These are phyloP conservation scores for Amazona vittata DNA, from an alignment of 2,113 vertebrate genomes.

Conservation along the genomic window DNA sequence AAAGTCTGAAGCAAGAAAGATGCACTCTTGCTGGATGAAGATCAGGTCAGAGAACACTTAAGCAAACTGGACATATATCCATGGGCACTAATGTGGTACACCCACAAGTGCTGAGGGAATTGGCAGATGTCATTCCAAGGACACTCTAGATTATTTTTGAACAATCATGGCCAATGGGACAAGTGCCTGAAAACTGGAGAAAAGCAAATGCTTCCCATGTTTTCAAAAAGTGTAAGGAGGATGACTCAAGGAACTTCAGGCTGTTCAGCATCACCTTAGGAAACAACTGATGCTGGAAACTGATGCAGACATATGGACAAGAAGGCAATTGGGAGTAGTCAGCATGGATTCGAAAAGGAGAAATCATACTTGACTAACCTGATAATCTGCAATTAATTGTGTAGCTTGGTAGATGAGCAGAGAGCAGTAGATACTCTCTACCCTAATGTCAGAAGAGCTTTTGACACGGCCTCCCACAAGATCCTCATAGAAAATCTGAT, in stretches of 20 bases:
- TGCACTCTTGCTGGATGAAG: background rate
- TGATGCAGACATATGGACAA: background rate
- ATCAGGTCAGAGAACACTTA: background rate
- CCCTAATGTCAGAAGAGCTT: background rate
- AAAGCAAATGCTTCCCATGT: background rate
- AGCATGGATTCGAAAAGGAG: background rate
- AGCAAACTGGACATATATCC: background rate
- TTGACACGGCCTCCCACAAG: background rate
- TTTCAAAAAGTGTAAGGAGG: background rate
- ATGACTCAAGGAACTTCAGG: background rate
- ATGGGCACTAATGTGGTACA: background rate
- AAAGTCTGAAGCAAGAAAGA: background rate
- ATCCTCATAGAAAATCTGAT: background rate
- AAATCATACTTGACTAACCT: background rate
- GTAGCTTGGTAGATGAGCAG: background rate
- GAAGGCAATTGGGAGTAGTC: background rate
- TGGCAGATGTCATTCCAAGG: background rate
- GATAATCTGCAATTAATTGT: background rate
- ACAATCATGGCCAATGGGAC: background rate
- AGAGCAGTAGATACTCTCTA: background rate
- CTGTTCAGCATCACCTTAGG: background rate
- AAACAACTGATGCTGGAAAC: background rate
- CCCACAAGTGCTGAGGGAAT: background rate
- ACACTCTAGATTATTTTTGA: background rate
- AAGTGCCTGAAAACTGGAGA: background rate